phyloP scores from a whole-genome alignment of 1,140 invertebrate species.

The Periplaneta americana region DNA sequence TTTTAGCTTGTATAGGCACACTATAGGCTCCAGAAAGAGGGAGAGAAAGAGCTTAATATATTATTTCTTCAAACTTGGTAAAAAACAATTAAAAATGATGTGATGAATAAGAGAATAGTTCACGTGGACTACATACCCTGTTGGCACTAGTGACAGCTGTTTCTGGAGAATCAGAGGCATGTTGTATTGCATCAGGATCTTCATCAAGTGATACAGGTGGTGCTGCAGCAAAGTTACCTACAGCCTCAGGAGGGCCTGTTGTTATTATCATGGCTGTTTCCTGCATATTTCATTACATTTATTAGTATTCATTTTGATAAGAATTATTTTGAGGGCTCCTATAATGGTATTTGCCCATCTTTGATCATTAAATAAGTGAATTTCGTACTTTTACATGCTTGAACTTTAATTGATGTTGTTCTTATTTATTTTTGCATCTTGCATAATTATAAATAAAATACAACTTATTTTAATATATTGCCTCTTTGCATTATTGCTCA shows the following conservation, averaged over 20 bases:
- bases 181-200: conserved; percentile 15
- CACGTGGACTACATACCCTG: conserved; percentile 49
- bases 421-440: no score
- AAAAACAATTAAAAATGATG: neutral
- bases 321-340: no score
- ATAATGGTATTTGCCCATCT: no score
- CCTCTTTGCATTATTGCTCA: no score
- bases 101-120: neutral
- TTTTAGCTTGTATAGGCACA: no score
- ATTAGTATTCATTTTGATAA: no score
- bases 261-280: neutral
- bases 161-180: conserved; percentile 43
- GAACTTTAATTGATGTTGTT: no score
- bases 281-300: neutral
- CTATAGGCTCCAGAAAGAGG: no score
- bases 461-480: no score
- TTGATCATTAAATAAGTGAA: no score
- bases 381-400: no score
- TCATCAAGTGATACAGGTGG: conserved; percentile 13
- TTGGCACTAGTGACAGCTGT: conserved; percentile 53
- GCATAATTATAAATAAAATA: no score
- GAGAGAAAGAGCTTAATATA: neutral
- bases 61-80: neutral
- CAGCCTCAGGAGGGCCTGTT: neutral
- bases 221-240: neutral